A percentile compares a stretch with the other conserved stretches of the same genome.
phyloP scores from a whole-genome alignment of 2,888 invertebrate genomes.

The Synergus itoensis region DNA sequence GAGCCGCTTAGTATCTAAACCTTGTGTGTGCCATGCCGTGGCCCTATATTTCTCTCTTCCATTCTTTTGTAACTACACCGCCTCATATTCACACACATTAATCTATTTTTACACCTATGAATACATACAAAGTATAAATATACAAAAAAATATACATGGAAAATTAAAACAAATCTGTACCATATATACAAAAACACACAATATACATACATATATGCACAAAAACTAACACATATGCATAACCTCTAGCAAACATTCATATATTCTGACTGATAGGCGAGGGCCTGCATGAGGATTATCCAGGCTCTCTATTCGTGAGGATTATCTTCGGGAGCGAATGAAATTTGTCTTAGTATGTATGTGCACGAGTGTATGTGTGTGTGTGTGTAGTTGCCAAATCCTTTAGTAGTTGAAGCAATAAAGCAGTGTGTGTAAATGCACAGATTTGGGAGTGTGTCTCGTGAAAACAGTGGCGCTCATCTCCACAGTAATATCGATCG shows the following conservation, averaged over 20 bases:
- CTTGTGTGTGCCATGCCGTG: constrained; percentile 73
- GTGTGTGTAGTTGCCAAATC: constrained; percentile 68
- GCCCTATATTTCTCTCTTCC: constrained; percentile 51
- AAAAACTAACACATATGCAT: too few species aligned
- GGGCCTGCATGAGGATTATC: constrained; percentile 74
- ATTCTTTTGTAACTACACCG: constrained; percentile 28
- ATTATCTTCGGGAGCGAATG: constrained; percentile 72
- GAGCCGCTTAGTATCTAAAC: constrained; percentile 77
- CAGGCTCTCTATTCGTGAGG: constrained; percentile 74
- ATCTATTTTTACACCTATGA: constrained; percentile 15
- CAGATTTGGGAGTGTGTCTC: not conserved
- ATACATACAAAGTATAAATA: constrained; percentile 42
- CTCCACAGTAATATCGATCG: not conserved
- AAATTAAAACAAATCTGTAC: constrained; percentile 14
- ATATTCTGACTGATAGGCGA: constrained; percentile 60
- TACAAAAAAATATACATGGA: constrained; percentile 40
- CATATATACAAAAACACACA: too few species aligned
- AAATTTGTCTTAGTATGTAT: constrained; percentile 49
- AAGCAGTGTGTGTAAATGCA: constrained; percentile 31
- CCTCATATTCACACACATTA: constrained; percentile 23
- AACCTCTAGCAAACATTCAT: not conserved
- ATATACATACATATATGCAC: too few species aligned
- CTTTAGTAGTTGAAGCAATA: constrained; percentile 65
- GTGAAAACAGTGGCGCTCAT: constrained; percentile 5
- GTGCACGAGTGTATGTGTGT: constrained; percentile 45